Evolutionary conservation across 2,113 vertebrate genomes (phyloP).

Genomic region (Mionectes macconnelli): DNA sequence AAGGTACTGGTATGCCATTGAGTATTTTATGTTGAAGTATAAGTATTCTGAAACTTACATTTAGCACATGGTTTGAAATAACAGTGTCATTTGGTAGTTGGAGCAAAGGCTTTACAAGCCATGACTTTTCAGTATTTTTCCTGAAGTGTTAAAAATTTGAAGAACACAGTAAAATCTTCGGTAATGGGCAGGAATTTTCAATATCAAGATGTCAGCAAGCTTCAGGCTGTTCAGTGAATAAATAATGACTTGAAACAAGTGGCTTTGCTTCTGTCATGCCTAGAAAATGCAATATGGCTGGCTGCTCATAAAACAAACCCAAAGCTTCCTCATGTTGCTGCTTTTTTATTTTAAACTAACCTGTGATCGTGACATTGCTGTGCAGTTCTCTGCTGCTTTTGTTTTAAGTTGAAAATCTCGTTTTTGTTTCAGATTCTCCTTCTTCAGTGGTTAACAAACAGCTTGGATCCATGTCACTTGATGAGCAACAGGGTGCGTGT

Average conservation of each 20-base stretch:
- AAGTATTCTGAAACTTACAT: background rate
- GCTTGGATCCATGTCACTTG: constrained; percentile 98
- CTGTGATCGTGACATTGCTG: constrained; percentile 74
- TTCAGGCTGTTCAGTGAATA: constrained; percentile 34
- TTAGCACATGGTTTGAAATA: background rate
- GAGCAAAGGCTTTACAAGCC: background rate
- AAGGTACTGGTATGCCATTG: background rate
- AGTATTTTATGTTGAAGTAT: background rate
- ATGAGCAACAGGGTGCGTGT: constrained; percentile 96
- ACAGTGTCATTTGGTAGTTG: background rate
- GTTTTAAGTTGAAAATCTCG: constrained; percentile 85
- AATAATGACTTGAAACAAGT: constrained; percentile 23
- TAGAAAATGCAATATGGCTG: constrained; percentile 44
- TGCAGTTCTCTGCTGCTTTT: constrained; percentile 79
- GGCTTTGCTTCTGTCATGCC: constrained; percentile 62
- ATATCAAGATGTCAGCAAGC: background rate
- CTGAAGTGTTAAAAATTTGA: background rate
- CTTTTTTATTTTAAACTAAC: constrained; percentile 67
- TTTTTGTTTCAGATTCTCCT: constrained; percentile 99
- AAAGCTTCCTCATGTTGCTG: constrained; percentile 59
- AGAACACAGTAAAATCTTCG: constrained; percentile 8
- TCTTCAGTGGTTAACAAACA: constrained; percentile 98
- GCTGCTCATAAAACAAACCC: constrained; percentile 55
- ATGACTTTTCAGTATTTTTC: background rate
- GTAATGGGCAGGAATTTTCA: background rate